Evolutionary conservation across 2,888 invertebrate genomes (phyloP).

Genomic region (Chloroclysta siterata): DNA sequence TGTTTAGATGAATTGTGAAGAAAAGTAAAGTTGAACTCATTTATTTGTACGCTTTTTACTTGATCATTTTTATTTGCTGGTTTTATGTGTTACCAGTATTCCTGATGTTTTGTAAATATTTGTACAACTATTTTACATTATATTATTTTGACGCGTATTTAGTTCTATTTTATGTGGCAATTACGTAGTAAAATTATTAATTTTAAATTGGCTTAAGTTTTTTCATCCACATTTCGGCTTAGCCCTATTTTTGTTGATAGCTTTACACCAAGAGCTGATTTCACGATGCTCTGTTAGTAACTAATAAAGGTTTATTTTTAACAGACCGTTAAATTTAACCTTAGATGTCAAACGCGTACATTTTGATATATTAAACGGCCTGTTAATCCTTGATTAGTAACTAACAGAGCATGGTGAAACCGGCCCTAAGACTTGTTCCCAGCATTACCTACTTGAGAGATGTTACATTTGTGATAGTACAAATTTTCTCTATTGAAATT

Average conservation of each 20-base stretch:
- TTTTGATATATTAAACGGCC: too few species aligned
- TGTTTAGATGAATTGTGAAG: conserved; percentile 28
- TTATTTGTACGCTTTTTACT: conserved; percentile 13
- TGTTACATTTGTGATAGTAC: conserved; percentile 73
- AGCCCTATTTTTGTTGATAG: conserved; percentile 65
- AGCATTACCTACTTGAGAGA: conserved; percentile 34
- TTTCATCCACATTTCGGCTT: conserved; percentile 59
- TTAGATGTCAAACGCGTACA: too few species aligned
- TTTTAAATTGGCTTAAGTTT: conserved; percentile 45
- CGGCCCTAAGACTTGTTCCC: conserved; percentile 40
- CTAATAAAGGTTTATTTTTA: too few species aligned
- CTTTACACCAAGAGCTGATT: conserved; percentile 39
- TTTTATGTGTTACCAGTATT: conserved; percentile 65
- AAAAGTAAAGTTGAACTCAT: conserved; percentile 18
- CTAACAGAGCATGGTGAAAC: too few species aligned
- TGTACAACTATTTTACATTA: conserved; percentile 63
- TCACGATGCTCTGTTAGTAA: too few species aligned
- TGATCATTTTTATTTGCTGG: conserved; percentile 46
- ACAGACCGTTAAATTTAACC: too few species aligned
- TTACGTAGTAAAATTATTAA: conserved; percentile 55
- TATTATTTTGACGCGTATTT: conserved; percentile 64
- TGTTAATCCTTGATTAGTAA: too few species aligned
- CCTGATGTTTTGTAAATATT: conserved; percentile 71
- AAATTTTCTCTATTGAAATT: conserved; percentile 56
- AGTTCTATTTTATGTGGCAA: conserved; percentile 62